Evolutionary conservation across 2,113 vertebrate genomes (phyloP).

Genomic region (Pollachius pollachius): DNA sequence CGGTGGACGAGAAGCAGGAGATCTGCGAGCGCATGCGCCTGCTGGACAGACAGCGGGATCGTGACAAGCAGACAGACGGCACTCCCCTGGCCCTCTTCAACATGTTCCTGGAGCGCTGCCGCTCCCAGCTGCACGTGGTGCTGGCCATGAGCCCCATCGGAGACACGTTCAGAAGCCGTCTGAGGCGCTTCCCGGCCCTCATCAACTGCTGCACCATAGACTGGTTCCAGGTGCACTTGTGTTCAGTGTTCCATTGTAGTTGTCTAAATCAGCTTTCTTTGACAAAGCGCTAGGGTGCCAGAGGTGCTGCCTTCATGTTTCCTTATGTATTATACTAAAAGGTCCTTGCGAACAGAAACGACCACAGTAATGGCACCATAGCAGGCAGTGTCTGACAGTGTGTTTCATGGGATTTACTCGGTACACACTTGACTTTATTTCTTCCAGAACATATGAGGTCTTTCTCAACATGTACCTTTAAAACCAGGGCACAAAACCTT

Average conservation of each 20-base stretch:
- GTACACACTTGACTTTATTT: no score
- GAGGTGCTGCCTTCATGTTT: no score
- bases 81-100: constrained; percentile 86
- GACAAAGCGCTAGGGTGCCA: no score
- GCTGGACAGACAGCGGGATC: constrained; percentile 81
- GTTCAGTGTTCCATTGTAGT: neutral
- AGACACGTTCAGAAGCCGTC: constrained; percentile 82
- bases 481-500: no score
- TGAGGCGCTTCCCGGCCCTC: constrained; percentile 87
- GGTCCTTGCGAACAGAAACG: no score
- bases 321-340: no score
- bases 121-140: constrained; percentile 85
- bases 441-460: no score
- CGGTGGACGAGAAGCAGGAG: constrained; percentile 85
- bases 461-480: no score
- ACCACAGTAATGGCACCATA: no score
- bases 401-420: no score
- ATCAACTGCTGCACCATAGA: constrained; percentile 94
- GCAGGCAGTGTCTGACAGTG: no score
- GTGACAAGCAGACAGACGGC: constrained; percentile 85
- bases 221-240: constrained; percentile 86
- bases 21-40: constrained; percentile 87
- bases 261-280: no score
- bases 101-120: constrained; percentile 88
- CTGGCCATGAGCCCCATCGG: constrained; percentile 92